Evolutionary conservation across 2,888 invertebrate species (phyloP).

Genomic region (Drosophila yooni): DNA sequence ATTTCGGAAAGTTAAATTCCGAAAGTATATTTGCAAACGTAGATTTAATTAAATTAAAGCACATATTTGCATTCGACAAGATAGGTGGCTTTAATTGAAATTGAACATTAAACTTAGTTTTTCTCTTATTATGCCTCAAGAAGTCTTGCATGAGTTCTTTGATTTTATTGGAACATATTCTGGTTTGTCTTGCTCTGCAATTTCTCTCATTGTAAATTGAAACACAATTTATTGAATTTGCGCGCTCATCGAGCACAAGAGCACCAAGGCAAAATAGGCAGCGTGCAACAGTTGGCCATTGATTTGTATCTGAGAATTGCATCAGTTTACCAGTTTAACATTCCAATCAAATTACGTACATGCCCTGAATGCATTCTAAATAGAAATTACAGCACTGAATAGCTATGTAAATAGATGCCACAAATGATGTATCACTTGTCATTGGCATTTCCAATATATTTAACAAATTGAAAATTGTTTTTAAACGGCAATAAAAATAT

Average conservation of each 20-base stretch:
- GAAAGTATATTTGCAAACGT: constrained; percentile 27
- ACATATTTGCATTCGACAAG: constrained; percentile 23
- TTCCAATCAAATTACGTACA: constrained; percentile 50
- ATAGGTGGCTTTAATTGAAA: constrained; percentile 24
- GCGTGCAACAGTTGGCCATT: constrained; percentile 60
- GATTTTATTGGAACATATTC: neutral
- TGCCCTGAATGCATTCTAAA: constrained; percentile 28
- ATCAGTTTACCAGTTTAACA: constrained; percentile 51
- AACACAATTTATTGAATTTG: constrained; percentile 72
- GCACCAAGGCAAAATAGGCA: constrained; percentile 14
- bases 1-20: constrained; percentile 25
- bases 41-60: constrained; percentile 28
- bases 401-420: constrained; percentile 32
- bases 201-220: constrained; percentile 48
- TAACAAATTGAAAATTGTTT: neutral
- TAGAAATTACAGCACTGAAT: constrained; percentile 5
- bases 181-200: constrained; percentile 11
- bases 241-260: constrained; percentile 38
- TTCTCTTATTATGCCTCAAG: neutral
- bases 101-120: constrained; percentile 18
- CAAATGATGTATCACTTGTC: constrained; percentile 37
- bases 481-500: neutral
- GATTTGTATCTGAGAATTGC: constrained; percentile 55
- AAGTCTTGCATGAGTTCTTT: neutral
- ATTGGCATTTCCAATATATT: constrained; percentile 9